Conservation (phyloP, 2,797 vertebrate genomes). For the Smutsia temminckii region DNA sequence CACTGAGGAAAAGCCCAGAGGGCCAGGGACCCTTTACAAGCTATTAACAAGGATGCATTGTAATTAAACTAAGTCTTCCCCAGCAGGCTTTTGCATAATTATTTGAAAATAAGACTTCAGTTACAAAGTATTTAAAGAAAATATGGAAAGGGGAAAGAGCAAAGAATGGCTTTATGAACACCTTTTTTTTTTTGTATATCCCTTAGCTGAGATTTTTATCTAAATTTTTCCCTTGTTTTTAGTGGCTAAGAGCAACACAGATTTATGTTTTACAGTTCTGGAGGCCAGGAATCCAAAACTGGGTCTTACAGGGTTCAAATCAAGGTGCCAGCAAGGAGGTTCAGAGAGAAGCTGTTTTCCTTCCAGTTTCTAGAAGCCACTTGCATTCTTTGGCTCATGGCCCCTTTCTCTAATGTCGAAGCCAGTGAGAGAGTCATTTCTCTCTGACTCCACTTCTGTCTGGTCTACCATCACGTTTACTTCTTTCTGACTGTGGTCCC, state of each 20-base stretch:
- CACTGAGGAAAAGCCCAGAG: slow-evolving; percentile 39
- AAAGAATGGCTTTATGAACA: neutral
- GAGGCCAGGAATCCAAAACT: neutral
- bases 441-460: neutral
- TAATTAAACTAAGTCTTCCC: slow-evolving; percentile 52
- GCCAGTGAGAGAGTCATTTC: neutral
- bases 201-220: neutral
- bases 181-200: fast-evolving
- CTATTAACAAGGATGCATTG: slow-evolving; percentile 40
- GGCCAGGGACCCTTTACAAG: neutral
- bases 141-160: neutral
- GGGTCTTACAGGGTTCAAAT: neutral
- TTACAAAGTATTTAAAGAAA: slow-evolving; percentile 32
- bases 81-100: slow-evolving; percentile 4
- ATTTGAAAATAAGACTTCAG: slow-evolving; percentile 54
- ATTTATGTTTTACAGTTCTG: neutral
- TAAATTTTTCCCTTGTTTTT: neutral
- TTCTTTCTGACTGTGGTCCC: neutral
- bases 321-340: neutral
- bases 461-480: neutral
- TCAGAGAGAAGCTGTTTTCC: neutral
- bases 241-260: neutral
- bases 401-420: neutral
- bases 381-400: neutral
- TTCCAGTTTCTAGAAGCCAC: neutral